Conservation (phyloP, 1,140 invertebrate genomes). For the Phenacoccus solenopsis region DNA sequence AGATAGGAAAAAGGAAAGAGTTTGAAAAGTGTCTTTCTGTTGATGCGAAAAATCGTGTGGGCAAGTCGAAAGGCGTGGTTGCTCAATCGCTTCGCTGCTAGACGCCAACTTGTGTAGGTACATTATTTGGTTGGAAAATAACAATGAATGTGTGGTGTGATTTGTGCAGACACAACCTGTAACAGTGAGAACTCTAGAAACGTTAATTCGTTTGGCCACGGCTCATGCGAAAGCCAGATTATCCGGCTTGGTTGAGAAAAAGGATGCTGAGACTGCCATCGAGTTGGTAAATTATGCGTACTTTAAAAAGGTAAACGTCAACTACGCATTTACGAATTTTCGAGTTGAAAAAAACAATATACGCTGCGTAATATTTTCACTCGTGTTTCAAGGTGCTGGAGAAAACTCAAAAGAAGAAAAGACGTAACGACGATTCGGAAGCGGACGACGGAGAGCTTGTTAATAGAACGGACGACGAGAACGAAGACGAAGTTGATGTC, state of each 20-base stretch:
- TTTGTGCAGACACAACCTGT: slow-evolving; percentile 82
- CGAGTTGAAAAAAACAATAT: background rate
- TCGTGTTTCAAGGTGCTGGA: too few species aligned
- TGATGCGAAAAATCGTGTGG: too few species aligned
- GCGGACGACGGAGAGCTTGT: background rate
- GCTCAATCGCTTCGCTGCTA: background rate
- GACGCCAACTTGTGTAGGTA: background rate
- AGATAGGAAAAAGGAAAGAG: too few species aligned
- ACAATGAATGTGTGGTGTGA: background rate
- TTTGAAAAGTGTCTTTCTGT: too few species aligned
- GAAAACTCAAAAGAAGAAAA: slow-evolving; percentile 23
- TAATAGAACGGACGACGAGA: slow-evolving; percentile 22
- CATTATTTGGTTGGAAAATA: background rate
- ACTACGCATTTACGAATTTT: too few species aligned
- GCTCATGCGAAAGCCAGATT: slow-evolving; percentile 95
- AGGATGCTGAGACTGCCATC: slow-evolving; percentile 85
- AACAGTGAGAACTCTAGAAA: slow-evolving; percentile 94
- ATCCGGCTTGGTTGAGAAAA: slow-evolving; percentile 61
- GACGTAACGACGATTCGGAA: background rate
- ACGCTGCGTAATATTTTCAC: background rate
- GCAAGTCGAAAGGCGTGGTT: too few species aligned
- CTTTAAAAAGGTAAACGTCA: slow-evolving; percentile 74
- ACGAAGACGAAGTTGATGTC: slow-evolving; percentile 25
- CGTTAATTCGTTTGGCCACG: slow-evolving; percentile 90
- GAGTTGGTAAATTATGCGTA: slow-evolving; percentile 94